Percentiles rank a stretch among this genome's conserved stretches.
phyloP scores from a whole-genome alignment of 1,140 invertebrate genomes.

The Sycobia sp. region DNA sequence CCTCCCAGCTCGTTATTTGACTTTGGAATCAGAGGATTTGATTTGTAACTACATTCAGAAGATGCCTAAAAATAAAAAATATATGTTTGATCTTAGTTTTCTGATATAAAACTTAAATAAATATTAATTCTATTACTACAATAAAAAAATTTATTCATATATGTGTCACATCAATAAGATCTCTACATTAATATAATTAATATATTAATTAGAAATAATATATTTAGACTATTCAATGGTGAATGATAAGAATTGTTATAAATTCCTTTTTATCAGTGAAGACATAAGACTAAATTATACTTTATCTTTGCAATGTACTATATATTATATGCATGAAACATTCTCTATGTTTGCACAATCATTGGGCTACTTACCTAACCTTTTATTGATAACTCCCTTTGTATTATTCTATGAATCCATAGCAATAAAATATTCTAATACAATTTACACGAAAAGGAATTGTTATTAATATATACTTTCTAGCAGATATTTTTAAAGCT shows the following conservation, averaged over 20 bases:
- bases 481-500: too few relatives aligned
- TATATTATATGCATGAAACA: background rate
- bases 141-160: too few relatives aligned
- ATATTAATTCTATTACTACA: slow-evolving; percentile 2
- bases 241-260: slow-evolving; percentile 11
- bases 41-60: slow-evolving; percentile 68
- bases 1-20: slow-evolving; percentile 67
- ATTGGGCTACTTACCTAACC: slow-evolving; percentile 17
- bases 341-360: slow-evolving; percentile 11
- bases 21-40: slow-evolving; percentile 67
- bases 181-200: background rate
- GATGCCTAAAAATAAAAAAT: slow-evolving; percentile 59
- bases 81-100: slow-evolving; percentile 6
- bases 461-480: too few relatives aligned
- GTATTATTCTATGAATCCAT: background rate
- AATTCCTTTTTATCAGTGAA: slow-evolving; percentile 28
- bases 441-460: too few relatives aligned
- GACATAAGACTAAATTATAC: slow-evolving; percentile 8
- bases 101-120: background rate
- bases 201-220: too few relatives aligned
- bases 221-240: slow-evolving; percentile 12
- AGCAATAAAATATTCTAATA: too few relatives aligned
- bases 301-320: slow-evolving; percentile 22
- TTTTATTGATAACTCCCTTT: slow-evolving; percentile 11
- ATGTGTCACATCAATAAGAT: slow-evolving; percentile 12